Evolutionary conservation across 2,113 vertebrate genomes (phyloP).

Genomic region (Grantiella picta): DNA sequence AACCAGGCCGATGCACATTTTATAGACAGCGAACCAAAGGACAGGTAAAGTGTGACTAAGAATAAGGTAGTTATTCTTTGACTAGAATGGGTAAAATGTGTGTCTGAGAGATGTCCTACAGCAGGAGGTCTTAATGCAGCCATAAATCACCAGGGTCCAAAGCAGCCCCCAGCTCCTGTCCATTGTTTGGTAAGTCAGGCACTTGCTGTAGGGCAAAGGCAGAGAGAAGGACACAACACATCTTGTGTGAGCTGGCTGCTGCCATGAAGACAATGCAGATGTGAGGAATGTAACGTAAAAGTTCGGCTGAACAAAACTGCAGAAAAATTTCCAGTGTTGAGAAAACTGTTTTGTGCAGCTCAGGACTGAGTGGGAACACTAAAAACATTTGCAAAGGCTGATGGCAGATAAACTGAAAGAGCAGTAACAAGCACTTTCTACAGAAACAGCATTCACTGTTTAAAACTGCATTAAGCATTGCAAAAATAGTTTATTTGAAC

Average conservation of each 20-base stretch:
- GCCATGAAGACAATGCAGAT: background rate
- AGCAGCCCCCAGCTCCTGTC: background rate
- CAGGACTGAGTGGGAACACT: background rate
- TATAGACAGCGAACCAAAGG: background rate
- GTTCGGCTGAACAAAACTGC: background rate
- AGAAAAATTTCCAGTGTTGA: background rate
- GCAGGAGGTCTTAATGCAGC: background rate
- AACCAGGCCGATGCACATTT: background rate
- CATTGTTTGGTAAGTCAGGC: background rate
- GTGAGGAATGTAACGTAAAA: background rate
- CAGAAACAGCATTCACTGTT: background rate
- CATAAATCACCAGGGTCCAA: rapidly evolving
- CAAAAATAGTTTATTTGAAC: background rate
- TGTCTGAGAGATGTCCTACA: background rate
- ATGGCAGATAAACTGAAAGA: background rate
- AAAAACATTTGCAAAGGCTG: background rate
- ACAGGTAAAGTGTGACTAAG: background rate
- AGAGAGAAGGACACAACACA: background rate
- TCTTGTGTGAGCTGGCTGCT: background rate
- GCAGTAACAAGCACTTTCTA: background rate
- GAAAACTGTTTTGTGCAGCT: background rate
- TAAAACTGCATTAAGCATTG: background rate
- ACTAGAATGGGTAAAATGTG: too few relatives aligned
- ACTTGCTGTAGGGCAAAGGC: background rate
- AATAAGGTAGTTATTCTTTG: too few relatives aligned